Evolutionary conservation across 2,113 vertebrate species (phyloP), one percentile per base, ranked within the genome.

Genomic region (Leucopsar rothschildi): DNA sequence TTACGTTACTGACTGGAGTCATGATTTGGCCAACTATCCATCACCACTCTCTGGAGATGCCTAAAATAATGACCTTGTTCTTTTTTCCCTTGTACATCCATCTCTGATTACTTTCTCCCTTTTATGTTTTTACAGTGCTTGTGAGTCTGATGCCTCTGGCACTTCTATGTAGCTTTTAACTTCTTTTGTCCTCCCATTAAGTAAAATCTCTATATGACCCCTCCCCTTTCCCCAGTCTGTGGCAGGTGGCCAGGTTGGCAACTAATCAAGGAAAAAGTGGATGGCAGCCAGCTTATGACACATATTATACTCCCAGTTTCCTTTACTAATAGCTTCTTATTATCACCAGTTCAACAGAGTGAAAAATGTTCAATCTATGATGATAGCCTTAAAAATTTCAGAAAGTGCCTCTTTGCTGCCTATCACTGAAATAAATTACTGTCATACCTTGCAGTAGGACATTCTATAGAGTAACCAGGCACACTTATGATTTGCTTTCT

Each of bases 261-360:
- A 50, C 63, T 70, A 91, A 86, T 90, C 63, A 68, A 83, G 65
- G 31, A 22, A 94, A 71, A 87, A 64, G 33, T 93, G 73, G 61
- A 89, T 82, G 37, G 45, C 31, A 68, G 64, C 40, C 86, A 61
- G 47, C 33, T 88, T 88, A 89, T 92, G 66, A 88, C 83, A 94
- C 11, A 37, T 28, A 15, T 77, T 86, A 50, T 75, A 88, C 44
- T 95, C 80, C 77, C 73, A 56, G 24, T 75, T 93, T 82, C 85
- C 91, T 84, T 86, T 83, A 35, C 60, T 75, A 70, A 53, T 33
- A 70, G 35, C 56, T 93, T 92, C 86, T 87, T 84, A 50, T 81
- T 97, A 91, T 92, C 47, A 79, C n/a, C 29, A 88, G 63, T 88
- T 80, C 64, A 93, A 69, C 57, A 92, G 44, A 87, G 15, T 95